Percentiles rank a stretch among this genome's conserved stretches.
These are phyloP conservation scores for Palaemon carinicauda DNA, from an alignment of 1,140 invertebrate species.

Conservation along the genomic window DNA sequence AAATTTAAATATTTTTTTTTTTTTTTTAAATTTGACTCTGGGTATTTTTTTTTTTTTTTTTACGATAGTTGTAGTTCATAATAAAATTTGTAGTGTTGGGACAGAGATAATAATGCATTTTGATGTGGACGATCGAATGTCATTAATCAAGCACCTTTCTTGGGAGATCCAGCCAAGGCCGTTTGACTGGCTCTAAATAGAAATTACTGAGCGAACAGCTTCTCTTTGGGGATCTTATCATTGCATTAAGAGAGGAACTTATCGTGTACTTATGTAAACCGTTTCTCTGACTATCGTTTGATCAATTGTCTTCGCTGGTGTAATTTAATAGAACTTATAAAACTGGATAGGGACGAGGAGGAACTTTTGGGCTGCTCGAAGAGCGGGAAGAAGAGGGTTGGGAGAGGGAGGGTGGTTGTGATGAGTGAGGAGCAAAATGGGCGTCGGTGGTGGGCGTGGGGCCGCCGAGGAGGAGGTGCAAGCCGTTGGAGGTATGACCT, in stretches of 20 bases:
- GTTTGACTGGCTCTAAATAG: no score
- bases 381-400: background rate
- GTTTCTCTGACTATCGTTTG: no score
- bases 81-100: background rate
- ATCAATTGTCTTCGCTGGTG: no score
- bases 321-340: no score
- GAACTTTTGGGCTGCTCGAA: no score
- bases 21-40: no score
- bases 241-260: no score
- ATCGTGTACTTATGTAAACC: no score
- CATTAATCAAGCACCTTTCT: background rate
- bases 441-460: conserved; percentile 34
- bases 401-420: background rate
- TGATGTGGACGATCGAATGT: conserved; percentile 37
- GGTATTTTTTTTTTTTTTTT: no score
- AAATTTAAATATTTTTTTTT: background rate
- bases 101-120: conserved; percentile 45
- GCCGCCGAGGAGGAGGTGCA: conserved; percentile 13
- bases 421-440: conserved; percentile 20
- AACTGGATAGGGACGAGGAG: no score
- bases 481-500: conserved; percentile 25
- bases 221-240: no score
- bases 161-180: background rate
- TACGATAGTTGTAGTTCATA: background rate
- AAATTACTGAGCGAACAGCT: no score